Conservation (phyloP, 92 coral and sea anemone genomes). For the Zoanthus solanderi region DNA sequence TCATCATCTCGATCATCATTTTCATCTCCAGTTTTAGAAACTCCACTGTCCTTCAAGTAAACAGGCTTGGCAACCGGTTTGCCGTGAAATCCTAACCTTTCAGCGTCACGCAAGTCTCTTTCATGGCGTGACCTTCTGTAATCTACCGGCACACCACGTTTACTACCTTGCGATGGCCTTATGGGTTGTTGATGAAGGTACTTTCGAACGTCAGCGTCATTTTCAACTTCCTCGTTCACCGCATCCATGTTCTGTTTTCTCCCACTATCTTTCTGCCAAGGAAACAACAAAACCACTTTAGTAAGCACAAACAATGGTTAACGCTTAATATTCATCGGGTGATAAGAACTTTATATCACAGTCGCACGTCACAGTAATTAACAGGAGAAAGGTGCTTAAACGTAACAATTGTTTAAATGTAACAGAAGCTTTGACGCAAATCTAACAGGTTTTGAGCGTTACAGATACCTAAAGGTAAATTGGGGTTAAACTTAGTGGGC, state of each 20-base stretch:
- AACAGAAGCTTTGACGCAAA: not conserved
- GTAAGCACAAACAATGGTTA: not conserved
- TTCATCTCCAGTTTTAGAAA: not conserved
- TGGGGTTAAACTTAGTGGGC: no score
- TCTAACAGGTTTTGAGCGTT: no score
- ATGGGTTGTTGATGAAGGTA: conserved; percentile 21
- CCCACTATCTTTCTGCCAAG: not conserved
- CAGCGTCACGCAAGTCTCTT: conserved; percentile 14
- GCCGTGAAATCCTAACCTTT: conserved; percentile 17
- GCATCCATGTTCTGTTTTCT: not conserved
- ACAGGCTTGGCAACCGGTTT: conserved; percentile 24
- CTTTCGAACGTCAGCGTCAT: not conserved
- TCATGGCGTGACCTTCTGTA: conserved; percentile 10
- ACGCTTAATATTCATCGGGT: not conserved
- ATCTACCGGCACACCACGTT: not conserved
- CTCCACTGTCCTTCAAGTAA: conserved; percentile 16
- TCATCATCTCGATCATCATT: conserved; percentile 29
- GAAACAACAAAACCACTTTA: not conserved
- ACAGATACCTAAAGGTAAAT: no score
- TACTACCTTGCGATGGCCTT: not conserved
- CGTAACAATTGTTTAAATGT: not conserved
- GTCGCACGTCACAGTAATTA: not conserved
- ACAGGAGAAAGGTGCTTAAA: not conserved
- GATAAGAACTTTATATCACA: not conserved
- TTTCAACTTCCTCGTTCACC: not conserved